Evolutionary conservation across 2,888 invertebrate species (phyloP).

Genomic region (Parapristionchus giblindavisi): DNA sequence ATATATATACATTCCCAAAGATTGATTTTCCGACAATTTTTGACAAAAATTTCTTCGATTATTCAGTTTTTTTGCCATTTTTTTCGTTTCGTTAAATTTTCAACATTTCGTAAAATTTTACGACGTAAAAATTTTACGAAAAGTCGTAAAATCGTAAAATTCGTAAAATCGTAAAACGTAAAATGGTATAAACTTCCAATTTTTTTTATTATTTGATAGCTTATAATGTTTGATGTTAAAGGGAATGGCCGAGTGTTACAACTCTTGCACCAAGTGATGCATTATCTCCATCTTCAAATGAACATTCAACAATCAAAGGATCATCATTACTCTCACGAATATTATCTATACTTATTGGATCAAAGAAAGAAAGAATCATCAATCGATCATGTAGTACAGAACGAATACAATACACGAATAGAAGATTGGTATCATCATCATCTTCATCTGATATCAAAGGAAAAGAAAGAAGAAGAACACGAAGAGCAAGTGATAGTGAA

Average conservation of each 20-base stretch:
- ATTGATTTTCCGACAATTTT: too few species aligned
- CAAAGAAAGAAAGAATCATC: slow-evolving; percentile 5
- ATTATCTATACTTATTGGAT: not conserved
- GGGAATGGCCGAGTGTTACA: slow-evolving; percentile 38
- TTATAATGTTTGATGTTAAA: not conserved
- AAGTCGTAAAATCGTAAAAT: too few species aligned
- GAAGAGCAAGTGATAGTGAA: slow-evolving; percentile 32
- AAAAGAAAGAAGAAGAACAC: not conserved
- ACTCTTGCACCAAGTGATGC: slow-evolving; percentile 22
- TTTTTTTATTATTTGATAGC: too few species aligned
- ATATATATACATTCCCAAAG: too few species aligned
- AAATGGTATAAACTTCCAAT: not conserved
- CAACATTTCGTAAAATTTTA: too few species aligned
- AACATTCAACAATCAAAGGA: too few species aligned
- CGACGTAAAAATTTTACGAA: too few species aligned
- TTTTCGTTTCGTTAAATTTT: too few species aligned
- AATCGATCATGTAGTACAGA: slow-evolving; percentile 32
- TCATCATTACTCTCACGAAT: slow-evolving; percentile 25
- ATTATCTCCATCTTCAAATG: slow-evolving; percentile 16
- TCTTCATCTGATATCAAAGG: too few species aligned
- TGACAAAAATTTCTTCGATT: too few species aligned
- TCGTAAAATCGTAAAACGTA: not conserved
- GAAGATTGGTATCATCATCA: slow-evolving; percentile 25
- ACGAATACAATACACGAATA: slow-evolving; percentile 29
- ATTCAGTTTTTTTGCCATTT: too few species aligned